Evolutionary conservation across 1,140 invertebrate genomes (phyloP), one percentile per base, ranked within the genome.

Genomic region (Coelopa frigida): DNA sequence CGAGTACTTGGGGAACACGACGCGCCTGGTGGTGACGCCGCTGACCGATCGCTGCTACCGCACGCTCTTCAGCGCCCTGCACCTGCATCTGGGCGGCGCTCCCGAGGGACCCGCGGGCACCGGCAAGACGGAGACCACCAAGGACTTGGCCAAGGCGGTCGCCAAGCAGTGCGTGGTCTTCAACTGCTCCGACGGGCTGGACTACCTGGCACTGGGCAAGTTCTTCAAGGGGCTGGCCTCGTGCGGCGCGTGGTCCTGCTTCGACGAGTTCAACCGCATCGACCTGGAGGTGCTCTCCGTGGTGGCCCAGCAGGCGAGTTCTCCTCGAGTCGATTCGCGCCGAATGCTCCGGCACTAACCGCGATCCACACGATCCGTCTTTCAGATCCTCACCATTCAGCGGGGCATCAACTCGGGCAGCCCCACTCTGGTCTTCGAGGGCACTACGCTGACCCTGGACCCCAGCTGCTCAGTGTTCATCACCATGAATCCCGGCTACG

Each of bases 91-190:
- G 46, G 83, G 84, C 37, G 92, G 93, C 21, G 91, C 92, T 14
- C 90, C 91, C 0, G 91, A 95, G 75, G 94, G 94, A 8, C 93
- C 94, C 0, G 93, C 94, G 4, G 93, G 93, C 27, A 88, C 93
- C 1, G 94, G 94, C 17, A 98, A 98, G 72, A 96, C 92, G 1
- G 94, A 97, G 72, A 96, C 92, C 0, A 92, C 87, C 1, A 97
- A 97, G 72, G 94, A 97, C 79, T 73, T 98, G 51, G 93, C 93
- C 1, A 97, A 96, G 71, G 91, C 93, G 6, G 84, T 97, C 1
- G 93, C 93, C 1, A 95, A 94, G 59, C 91, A 96, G 64, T 97
- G 92, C 62, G 89, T 97, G 5, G 92, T 96, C 0, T 97, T 97
- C 63, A 97, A 97, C 75, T 97, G 94, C 62, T 96, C 92, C 0